These are phyloP conservation scores for Theonella swinhoei DNA, from an alignment of 37 sponge, comb jelly and placozoan species.

Conservation along the genomic window DNA sequence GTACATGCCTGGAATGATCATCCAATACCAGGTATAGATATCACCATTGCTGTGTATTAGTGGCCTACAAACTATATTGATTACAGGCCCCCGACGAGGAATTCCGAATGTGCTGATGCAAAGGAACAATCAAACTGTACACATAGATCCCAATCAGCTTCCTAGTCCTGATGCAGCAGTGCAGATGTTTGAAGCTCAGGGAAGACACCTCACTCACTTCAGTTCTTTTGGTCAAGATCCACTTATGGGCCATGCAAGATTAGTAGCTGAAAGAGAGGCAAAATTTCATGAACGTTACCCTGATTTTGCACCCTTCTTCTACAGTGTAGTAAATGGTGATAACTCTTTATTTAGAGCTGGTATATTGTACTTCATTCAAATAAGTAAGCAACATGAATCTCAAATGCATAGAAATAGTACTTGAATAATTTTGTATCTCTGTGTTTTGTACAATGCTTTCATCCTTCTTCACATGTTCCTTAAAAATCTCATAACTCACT, in stretches of 20 bases:
- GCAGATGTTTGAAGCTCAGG: neutral
- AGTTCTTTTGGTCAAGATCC: constrained; percentile 17
- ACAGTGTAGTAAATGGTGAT: constrained; percentile 12
- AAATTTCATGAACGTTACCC: constrained; percentile 10
- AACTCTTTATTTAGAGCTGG: constrained; percentile 4
- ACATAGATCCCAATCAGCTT: neutral
- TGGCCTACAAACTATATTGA: neutral
- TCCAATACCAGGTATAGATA: constrained; percentile 53
- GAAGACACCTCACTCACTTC: neutral
- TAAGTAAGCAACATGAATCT: too few relatives aligned
- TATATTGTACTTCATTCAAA: constrained; percentile 21
- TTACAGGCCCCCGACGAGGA: neutral
- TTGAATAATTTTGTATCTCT: too few relatives aligned
- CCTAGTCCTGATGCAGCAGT: constrained; percentile 19
- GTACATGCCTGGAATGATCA: constrained; percentile 61
- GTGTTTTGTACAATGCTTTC: too few relatives aligned
- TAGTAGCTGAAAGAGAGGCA: neutral
- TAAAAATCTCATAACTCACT: too few relatives aligned
- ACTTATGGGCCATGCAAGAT: neutral
- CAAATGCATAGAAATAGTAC: too few relatives aligned
- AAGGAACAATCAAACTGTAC: neutral
- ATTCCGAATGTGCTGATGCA: neutral
- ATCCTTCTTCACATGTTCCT: too few relatives aligned
- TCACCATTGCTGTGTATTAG: too few relatives aligned
- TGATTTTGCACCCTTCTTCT: too few relatives aligned